Evolutionary conservation across 2,888 invertebrate species (phyloP).

Genomic region (Drosophila merina): DNA sequence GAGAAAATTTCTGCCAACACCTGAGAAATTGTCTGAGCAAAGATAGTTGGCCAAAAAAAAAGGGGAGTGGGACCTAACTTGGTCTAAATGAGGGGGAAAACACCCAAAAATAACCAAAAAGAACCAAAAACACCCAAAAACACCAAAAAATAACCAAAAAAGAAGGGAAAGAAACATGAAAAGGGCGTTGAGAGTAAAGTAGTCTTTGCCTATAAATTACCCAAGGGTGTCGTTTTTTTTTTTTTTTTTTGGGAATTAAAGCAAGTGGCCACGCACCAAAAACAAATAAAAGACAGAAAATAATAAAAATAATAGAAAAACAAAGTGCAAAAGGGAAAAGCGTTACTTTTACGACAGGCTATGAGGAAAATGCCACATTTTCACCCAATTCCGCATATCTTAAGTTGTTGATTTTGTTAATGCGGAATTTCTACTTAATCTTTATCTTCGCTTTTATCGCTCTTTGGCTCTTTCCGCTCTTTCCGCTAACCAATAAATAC

Average conservation of each 20-base stretch:
- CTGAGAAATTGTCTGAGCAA: not conserved
- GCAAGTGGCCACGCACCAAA: slow-evolving; percentile 1
- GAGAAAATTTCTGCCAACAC: not conserved
- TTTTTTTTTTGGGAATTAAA: slow-evolving; percentile 1
- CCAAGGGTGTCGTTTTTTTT: slow-evolving; percentile 43
- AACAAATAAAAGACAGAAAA: too few species aligned
- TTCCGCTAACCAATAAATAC: slow-evolving; percentile 19
- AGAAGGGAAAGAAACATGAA: not conserved
- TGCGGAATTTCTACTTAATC: not conserved
- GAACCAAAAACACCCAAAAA: not conserved
- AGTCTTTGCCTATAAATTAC: slow-evolving; percentile 51
- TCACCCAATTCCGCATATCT: slow-evolving; percentile 24
- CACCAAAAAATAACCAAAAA: not conserved
- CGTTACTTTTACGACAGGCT: slow-evolving; percentile 3
- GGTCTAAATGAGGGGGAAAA: not conserved
- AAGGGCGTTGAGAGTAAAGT: slow-evolving; percentile 20
- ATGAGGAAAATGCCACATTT: slow-evolving; percentile 35
- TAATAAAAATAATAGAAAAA: not conserved
- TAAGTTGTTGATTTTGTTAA: not conserved
- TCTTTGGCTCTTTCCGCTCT: not conserved
- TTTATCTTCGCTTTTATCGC: slow-evolving; percentile 2
- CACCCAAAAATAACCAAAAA: not conserved
- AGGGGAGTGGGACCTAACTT: not conserved
- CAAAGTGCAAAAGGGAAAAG: slow-evolving; percentile 5
- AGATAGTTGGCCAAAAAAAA: not conserved